These are phyloP conservation scores for Rhizomys pruinosus DNA, from an alignment of 2,113 vertebrate genomes.

Conservation along the genomic window DNA sequence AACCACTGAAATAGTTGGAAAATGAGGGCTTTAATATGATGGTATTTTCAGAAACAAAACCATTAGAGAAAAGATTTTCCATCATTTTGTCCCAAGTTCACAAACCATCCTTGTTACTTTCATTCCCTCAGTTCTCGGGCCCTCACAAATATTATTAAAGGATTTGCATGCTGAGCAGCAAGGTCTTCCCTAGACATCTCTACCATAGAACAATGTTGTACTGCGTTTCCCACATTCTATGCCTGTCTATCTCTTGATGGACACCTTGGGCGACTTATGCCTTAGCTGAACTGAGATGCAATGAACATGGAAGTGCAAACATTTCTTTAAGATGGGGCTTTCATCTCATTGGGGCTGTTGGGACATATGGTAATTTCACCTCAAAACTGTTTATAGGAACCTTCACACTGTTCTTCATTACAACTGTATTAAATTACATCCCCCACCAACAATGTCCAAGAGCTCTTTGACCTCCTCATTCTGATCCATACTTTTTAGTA, in stretches of 20 bases:
- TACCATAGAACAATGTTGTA: not conserved
- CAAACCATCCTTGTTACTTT: not conserved
- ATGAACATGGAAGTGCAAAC: not conserved
- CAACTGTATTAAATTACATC: not conserved
- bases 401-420: not conserved
- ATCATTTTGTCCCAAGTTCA: not conserved
- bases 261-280: too few species aligned
- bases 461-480: not conserved
- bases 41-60: not conserved
- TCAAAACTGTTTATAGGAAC: not conserved
- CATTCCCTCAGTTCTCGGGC: not conserved
- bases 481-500: not conserved
- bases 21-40: not conserved
- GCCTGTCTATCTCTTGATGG: not conserved
- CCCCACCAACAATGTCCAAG: not conserved
- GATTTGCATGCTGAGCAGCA: not conserved
- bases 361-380: not conserved
- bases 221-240: not conserved
- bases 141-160: not conserved
- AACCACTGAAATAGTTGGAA: conserved; percentile 89
- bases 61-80: not conserved
- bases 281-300: not conserved
- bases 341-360: not conserved
- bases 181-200: not conserved
- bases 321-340: not conserved